Base-by-base conservation (phyloP, 2,113 vertebrate genomes). In the Gracilinanus agilis region DNA sequence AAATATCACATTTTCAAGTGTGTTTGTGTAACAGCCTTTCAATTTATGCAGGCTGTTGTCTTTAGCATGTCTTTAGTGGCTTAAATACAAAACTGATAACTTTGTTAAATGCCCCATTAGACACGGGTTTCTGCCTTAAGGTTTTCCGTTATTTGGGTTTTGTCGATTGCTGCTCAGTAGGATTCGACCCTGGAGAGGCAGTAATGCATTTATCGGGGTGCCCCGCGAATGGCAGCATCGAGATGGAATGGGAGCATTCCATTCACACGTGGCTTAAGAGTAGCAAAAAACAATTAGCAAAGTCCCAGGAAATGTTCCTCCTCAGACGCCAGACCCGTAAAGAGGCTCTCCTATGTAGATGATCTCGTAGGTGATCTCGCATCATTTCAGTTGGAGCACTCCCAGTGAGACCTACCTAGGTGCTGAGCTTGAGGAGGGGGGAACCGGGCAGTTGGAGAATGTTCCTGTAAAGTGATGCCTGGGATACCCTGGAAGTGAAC, bases 1-100 rank as follows among this genome's bases (percentile, higher is more conserved):
- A 98, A 98, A 97, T 98, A 97, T 34, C 97, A 96, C 91, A 95
- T 97, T 98, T 98, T 97, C 94, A 94, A 97, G 92, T 96, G 92
- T 95, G 94, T 94, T 97, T 97, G 19, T 95, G 53, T 92, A 97
- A 92, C 90, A 97, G 92, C 53, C 95, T 95, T 89, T 93, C 93
- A 93, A 53, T 93, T 97, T 96, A 96, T 96, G 92, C 96, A 94
- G 91, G 94, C 40, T 90, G 67, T 54, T 97, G 92, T 96, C 94
- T 93, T 90, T 93, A 90, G 94, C 96, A 56, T 3, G 0, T 95
- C 90, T 83, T 96, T 53, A 94, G 91, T 88, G 89, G 23, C 90
- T 97, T 89, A 83, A 96, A 92, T 75, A 29, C 93, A 95, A 90
- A 98, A 10, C 53, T 53, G 96, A 95, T 89, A 95, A 89, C 95